These are phyloP conservation scores for Standfussiana lucernea DNA, from an alignment of 2,888 invertebrate genomes.

Conservation along the genomic window DNA sequence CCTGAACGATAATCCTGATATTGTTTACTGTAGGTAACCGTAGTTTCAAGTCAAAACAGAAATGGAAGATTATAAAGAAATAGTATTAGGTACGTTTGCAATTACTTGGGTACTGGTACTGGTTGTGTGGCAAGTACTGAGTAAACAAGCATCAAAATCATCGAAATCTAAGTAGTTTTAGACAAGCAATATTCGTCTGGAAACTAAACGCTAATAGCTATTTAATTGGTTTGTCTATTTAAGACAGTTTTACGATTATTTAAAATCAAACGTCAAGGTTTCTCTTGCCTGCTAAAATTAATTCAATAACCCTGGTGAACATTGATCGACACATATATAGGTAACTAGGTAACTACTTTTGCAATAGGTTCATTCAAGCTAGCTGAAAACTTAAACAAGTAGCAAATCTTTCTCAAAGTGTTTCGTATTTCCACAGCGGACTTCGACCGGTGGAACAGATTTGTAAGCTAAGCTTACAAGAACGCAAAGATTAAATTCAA, in stretches of 20 bases:
- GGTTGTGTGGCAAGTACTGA: too few species aligned
- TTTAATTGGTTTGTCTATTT: background rate
- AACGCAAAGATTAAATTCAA: too few species aligned
- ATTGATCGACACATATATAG: background rate
- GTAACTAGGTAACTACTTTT: background rate
- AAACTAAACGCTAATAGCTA: background rate
- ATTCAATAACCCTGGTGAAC: background rate
- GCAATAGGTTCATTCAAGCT: background rate
- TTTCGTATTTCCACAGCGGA: too few species aligned
- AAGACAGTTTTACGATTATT: background rate
- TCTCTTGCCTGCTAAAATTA: background rate
- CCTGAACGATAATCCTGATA: constrained; percentile 18
- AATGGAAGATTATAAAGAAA: too few species aligned
- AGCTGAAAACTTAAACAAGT: background rate
- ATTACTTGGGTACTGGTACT: too few species aligned
- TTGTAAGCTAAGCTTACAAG: too few species aligned
- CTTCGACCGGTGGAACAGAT: too few species aligned
- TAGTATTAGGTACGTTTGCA: too few species aligned
- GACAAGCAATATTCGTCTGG: background rate
- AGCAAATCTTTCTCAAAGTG: background rate
- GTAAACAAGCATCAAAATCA: background rate
- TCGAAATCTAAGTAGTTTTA: background rate
- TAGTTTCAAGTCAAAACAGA: constrained; percentile 7
- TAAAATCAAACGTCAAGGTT: background rate
- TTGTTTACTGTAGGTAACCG: constrained; percentile 10